Base-by-base conservation (phyloP, 2,797 vertebrate genomes). In the Erpetoichthys calabaricus region DNA sequence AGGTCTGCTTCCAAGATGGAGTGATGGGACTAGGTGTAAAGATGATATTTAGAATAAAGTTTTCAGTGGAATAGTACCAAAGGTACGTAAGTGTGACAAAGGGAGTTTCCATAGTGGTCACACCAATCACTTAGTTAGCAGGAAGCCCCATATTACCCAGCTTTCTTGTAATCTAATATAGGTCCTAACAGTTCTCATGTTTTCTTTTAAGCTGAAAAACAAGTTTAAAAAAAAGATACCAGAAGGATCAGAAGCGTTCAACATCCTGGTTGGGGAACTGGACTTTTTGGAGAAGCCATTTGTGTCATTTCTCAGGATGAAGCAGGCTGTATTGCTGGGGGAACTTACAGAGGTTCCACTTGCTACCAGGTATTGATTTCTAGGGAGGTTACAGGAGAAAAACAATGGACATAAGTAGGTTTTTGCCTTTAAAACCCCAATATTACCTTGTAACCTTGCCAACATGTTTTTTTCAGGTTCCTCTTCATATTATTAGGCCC, bases 401-500 rank as follows among this genome's bases (percentile, higher is more conserved):
- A 25, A 25, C 25, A 25, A 25, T 25, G 25, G 25, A 25, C 25
- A 25, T 25, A 25, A 25, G 25, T 25, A 25, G 25, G 25, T 25
- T 25, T 25, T 25, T 25, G 2, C 25, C 25, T 25, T 25, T n/a
- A n/a, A n/a, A n/a, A n/a, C n/a, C n/a, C n/a, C n/a, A n/a, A n/a
- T n/a, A n/a, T n/a, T n/a, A n/a, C 25, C 45, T 4, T 50, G n/a
- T 42, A 25, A 58, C 42, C 6, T 7, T 60, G 5, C 41, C 6
- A 6, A 7, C 42, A 51, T 46, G 1, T 67, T 44, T 1, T 55
- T 51, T 8, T 3, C 67, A 87, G 85, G 68, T 87, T 87, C 65
- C 70, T 87, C 61, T 87, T 85, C 62, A 80, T 87, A 56, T 68
- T 87, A 42, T 62, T 87, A 56, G 79, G 82, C 2, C 83, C 83